Percentiles rank a stretch among this genome's conserved stretches.
Conservation (phyloP, 2,113 vertebrate genomes). For the Genyomyrus donnyi region DNA sequence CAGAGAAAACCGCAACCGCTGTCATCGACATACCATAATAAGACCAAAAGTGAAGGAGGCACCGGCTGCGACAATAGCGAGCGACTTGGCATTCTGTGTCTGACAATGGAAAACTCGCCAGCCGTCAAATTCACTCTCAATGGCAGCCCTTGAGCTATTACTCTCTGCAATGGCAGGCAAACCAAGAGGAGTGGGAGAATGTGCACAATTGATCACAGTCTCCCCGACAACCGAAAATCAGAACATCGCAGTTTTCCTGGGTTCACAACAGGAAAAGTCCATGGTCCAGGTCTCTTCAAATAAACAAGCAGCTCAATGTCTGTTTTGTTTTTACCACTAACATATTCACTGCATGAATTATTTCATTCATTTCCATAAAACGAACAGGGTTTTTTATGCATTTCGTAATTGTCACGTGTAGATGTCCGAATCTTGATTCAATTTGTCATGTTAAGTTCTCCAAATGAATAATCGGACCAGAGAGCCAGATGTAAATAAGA, state of each 20-base stretch:
- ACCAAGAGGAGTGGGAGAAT: neutral
- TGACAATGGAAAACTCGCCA: neutral
- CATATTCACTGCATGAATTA: neutral
- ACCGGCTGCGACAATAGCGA: neutral
- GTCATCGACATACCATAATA: neutral
- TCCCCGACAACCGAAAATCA: conserved; percentile 3
- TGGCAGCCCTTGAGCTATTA: neutral
- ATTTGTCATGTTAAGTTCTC: neutral
- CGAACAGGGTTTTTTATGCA: neutral
- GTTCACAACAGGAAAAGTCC: neutral
- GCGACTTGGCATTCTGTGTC: neutral
- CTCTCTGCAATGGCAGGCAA: neutral
- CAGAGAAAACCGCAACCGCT: neutral
- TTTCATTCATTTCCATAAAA: conserved; percentile 11
- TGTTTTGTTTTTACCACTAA: neutral
- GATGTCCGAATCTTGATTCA: neutral
- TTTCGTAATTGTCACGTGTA: neutral
- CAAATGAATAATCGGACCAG: neutral
- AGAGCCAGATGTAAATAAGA: neutral
- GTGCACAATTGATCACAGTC: neutral
- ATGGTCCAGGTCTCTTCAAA: neutral
- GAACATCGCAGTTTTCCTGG: neutral
- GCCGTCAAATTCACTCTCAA: neutral
- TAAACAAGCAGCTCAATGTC: neutral
- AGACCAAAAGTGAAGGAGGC: neutral